A percentile compares a stretch with the other conserved stretches of the same genome.
These are phyloP conservation scores for Ormia ochracea DNA, from an alignment of 2,888 invertebrate species.

Conservation along the genomic window DNA sequence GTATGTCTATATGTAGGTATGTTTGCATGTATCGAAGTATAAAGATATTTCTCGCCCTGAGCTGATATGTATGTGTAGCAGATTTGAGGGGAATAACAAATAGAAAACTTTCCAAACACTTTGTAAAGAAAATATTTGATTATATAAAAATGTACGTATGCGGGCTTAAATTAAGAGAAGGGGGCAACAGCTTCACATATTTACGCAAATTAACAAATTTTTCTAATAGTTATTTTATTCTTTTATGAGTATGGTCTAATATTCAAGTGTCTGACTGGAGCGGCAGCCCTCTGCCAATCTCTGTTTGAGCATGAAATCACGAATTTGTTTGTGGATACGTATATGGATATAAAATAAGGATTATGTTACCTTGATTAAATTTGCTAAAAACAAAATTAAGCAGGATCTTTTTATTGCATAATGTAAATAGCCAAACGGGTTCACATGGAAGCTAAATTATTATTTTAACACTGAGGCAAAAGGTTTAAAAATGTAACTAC, in stretches of 20 bases:
- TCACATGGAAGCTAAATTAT: conserved; percentile 11
- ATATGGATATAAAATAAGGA: not conserved
- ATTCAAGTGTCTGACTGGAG: not conserved
- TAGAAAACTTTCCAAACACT: conserved; percentile 22
- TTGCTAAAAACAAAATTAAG: conserved; percentile 50
- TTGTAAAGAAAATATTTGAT: conserved; percentile 33
- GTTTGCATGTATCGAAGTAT: no score
- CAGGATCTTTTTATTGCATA: conserved; percentile 1
- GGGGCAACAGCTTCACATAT: conserved; percentile 21
- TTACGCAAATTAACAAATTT: conserved; percentile 50
- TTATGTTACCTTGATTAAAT: conserved; percentile 38
- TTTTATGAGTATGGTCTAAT: conserved; percentile 13
- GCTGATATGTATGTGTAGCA: not conserved
- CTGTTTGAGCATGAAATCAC: not conserved
- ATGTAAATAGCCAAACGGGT: conserved; percentile 10
- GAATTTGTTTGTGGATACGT: conserved; percentile 26
- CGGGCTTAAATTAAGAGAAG: conserved; percentile 28
- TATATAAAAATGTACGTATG: conserved; percentile 28
- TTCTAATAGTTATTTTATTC: not conserved
- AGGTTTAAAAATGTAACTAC: not conserved
- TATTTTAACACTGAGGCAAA: not conserved
- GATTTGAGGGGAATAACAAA: conserved; percentile 4
- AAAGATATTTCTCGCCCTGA: not conserved
- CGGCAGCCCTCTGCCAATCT: not conserved
- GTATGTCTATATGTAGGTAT: not conserved